Evolutionary conservation across 2,113 vertebrate genomes (phyloP), one percentile per base, ranked within the genome.

Genomic region (Brienomyrus longianalis): DNA sequence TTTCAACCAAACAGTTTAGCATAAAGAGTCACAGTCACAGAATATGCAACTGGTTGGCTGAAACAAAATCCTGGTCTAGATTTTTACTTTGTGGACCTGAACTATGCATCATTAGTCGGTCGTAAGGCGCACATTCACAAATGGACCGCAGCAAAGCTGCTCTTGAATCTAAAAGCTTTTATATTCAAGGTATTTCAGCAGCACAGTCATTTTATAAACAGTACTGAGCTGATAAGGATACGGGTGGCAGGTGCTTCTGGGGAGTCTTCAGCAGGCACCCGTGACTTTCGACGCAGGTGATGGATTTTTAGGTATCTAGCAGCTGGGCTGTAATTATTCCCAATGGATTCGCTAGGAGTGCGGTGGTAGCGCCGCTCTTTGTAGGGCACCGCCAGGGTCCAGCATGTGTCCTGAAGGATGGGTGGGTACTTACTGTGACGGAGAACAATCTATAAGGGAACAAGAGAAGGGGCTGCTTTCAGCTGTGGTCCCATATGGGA

Each of bases 321-420:
- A 3, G 13, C 90, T 8, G 89, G 95, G 23, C 96, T 96, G 87
- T 97, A 98, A 92, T 98, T 98, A 92, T 97, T 98, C 89, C 94
- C 98, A 84, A 98, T 97, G 89, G 96, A 97, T 90, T 98, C 96
- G 86, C 96, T 97, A 0, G 95, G 97, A 56, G 93, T 96, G 21
- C 95, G 93, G 89, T 94, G 91, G 91, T 94, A 90, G 5, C 45
- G 59, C 56, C 95, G 95, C 27, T 98, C 98, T 93, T 98, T 98
- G 92, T 96, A 97, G 0, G 98, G 98, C 86, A 91, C 96, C 7
- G 97, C 96, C 90, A 94, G 89, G 23, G 94, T 97, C 96, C 95
- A 94, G 0, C 96, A 97, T 0, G 74, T 90, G 43, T 52, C 51
- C 91, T 98, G 97, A 94, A 99, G 96, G 90, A 99, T 94, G 50